Evolutionary conservation across 1,140 invertebrate genomes (phyloP), one percentile per base, ranked within the genome.

Genomic region (Drosophila erecta): DNA sequence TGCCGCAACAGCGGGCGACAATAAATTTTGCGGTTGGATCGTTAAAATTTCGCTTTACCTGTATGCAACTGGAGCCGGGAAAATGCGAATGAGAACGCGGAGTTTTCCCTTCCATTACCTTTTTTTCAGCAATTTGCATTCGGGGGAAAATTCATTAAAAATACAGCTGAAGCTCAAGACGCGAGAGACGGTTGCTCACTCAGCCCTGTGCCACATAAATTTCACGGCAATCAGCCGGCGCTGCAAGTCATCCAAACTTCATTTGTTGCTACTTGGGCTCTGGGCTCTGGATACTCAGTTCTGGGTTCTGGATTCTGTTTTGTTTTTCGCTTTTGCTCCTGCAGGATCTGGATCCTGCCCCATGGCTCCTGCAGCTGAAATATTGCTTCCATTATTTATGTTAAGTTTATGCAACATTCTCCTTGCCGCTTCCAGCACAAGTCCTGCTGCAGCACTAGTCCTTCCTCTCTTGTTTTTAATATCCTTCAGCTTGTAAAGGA

Each of bases 231-330:
- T 86, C 83, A 86, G 83, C 66, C 79, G 65, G 50, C 65, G 67
- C 72, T 86, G 83, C 83, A 86, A 86, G 83, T 86, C 84, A 87
- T 86, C 83, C 83, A 79, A 86, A 86, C 83, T 87, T 86, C 83
- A 86, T 86, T 86, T 86, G 83, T 87, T 89, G 83, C 79, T 46
- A 49, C 77, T 80, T 40, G 49, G 62, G 54, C 46, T 57, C 60
- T 49, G 41, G 15, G 65, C 12, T 37, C 33, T 5, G 22, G 4
- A 12, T 49, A 8, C 46, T 49, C 3, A 15, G 14, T 12, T 41
- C 7, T 49, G 7, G 22, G 14, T 12, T 41, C 7, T 50, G 40
- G 17, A 17, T 8, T 30, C 7, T 10, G 17, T 47, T 11, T 46
- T 60, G 22, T 14, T 14, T 38, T 14, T 4, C 12, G 37, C 7